These are phyloP conservation scores for Neostethus bicornis DNA, from an alignment of 2,797 vertebrate species.

Conservation along the genomic window DNA sequence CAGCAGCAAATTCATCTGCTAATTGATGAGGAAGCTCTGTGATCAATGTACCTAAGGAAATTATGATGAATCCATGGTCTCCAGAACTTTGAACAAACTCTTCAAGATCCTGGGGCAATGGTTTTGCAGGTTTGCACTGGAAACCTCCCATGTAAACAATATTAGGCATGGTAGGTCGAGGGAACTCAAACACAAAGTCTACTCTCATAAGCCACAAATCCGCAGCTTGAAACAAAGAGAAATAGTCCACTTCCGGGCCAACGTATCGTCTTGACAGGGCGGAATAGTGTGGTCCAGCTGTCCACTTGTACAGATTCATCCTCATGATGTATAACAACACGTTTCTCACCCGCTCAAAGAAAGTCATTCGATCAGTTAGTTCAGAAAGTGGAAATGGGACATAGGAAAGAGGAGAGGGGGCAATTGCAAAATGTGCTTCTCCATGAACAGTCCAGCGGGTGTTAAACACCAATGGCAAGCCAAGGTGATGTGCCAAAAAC, in stretches of 20 bases:
- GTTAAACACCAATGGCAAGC: slow-evolving; percentile 57
- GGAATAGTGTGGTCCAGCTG: slow-evolving; percentile 45
- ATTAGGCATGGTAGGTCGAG: slow-evolving; percentile 83
- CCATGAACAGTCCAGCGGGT: slow-evolving; percentile 51
- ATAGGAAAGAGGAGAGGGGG: slow-evolving; percentile 60
- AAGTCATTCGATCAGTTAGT: slow-evolving; percentile 50
- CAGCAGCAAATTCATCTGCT: slow-evolving; percentile 68
- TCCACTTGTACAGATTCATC: slow-evolving; percentile 53
- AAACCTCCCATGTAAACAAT: slow-evolving; percentile 80
- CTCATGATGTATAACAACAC: slow-evolving; percentile 39
- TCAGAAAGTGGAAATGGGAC: slow-evolving; percentile 50
- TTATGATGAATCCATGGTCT: slow-evolving; percentile 78
- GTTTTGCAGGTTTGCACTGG: slow-evolving; percentile 76
- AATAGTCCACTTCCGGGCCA: slow-evolving; percentile 41
- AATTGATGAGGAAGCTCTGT: slow-evolving; percentile 64
- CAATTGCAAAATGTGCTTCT: slow-evolving; percentile 56
- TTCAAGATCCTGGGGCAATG: slow-evolving; percentile 72
- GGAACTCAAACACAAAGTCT: slow-evolving; percentile 82
- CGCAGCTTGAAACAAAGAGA: slow-evolving; percentile 68
- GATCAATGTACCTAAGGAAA: slow-evolving; percentile 77
- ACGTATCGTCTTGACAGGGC: slow-evolving; percentile 32
- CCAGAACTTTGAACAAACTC: slow-evolving; percentile 76
- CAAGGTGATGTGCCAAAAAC: slow-evolving; percentile 61
- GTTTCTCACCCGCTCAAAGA: slow-evolving; percentile 49
- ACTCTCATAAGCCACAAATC: slow-evolving; percentile 82